These are phyloP conservation scores for Loris lydekkerianus DNA, from an alignment of 2,797 vertebrate genomes.

Conservation along the genomic window DNA sequence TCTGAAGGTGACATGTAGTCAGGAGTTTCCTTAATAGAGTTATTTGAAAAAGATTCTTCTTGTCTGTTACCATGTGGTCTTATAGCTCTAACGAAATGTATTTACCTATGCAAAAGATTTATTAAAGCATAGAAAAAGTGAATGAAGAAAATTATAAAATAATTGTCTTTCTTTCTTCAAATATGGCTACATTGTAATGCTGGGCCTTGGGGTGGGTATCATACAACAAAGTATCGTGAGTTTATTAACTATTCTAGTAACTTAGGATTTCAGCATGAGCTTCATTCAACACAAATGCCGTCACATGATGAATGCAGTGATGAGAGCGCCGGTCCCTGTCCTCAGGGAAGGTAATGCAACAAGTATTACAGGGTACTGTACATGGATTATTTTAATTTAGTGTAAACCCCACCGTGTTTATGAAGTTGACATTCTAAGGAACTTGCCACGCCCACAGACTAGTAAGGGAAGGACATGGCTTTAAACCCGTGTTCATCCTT, in stretches of 20 bases:
- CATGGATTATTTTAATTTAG: not conserved
- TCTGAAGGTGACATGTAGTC: slow-evolving; percentile 33
- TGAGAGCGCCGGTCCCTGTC: not conserved
- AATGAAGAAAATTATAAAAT: slow-evolving; percentile 71
- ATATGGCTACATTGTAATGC: not conserved
- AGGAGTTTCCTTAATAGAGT: slow-evolving; percentile 29
- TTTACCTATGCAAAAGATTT: slow-evolving; percentile 75
- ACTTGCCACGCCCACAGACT: not conserved
- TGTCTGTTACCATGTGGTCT: slow-evolving; percentile 71
- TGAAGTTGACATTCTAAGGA: not conserved
- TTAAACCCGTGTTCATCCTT: slow-evolving; percentile 3
- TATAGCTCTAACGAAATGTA: slow-evolving; percentile 64
- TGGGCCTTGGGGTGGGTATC: not conserved
- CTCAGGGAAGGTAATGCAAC: not conserved
- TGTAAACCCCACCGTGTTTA: not conserved
- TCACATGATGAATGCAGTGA: not conserved
- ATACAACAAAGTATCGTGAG: not conserved
- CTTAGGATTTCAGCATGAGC: not conserved
- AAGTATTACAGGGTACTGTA: not conserved
- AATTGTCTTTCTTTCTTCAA: slow-evolving; percentile 63
- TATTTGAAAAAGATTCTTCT: slow-evolving; percentile 67
- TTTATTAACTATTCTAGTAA: slow-evolving; percentile 47
- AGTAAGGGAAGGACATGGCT: not conserved
- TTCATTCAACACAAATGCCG: not conserved
- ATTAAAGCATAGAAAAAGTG: slow-evolving; percentile 74